phyloP scores from a whole-genome alignment of 2,888 invertebrate species.

The Colostygia pectinataria region DNA sequence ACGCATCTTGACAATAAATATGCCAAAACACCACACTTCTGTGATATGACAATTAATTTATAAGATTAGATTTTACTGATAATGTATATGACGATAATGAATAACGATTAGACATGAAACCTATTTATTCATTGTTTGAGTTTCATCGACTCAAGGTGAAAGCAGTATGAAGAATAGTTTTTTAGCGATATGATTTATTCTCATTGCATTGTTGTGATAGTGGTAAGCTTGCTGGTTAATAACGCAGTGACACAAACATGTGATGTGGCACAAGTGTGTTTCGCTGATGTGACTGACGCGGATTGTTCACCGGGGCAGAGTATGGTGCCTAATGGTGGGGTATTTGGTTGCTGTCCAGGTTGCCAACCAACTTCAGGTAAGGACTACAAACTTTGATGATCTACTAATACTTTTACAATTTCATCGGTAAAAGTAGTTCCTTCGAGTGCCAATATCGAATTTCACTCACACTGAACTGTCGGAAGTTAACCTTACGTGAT shows the following conservation, averaged over 20 bases:
- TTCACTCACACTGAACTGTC: constrained; percentile 40
- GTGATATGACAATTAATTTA: constrained; percentile 36
- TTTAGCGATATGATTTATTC: constrained; percentile 26
- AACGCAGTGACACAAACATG: constrained; percentile 51
- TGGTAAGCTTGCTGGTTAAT: constrained; percentile 31
- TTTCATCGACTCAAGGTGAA: constrained; percentile 33
- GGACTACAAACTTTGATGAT: neutral
- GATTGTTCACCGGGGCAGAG: constrained; percentile 52
- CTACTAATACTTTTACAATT: neutral
- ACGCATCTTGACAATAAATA: neutral
- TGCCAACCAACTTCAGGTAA: constrained; percentile 51
- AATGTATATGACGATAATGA: constrained; percentile 42
- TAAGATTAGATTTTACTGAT: constrained; percentile 55
- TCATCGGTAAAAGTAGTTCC: neutral
- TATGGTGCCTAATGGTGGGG: constrained; percentile 48
- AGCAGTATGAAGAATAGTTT: constrained; percentile 24
- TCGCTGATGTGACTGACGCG: constrained; percentile 56
- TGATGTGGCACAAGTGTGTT: constrained; percentile 58
- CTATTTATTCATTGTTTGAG: constrained; percentile 44
- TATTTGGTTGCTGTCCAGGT: constrained; percentile 73
- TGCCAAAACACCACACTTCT: too few species aligned
- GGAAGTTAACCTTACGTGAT: constrained; percentile 45
- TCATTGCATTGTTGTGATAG: constrained; percentile 28
- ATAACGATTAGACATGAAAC: constrained; percentile 37
- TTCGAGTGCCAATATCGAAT: constrained; percentile 34